Evolutionary conservation across 2,113 vertebrate genomes (phyloP).

Genomic region (Phaetusa simplex): DNA sequence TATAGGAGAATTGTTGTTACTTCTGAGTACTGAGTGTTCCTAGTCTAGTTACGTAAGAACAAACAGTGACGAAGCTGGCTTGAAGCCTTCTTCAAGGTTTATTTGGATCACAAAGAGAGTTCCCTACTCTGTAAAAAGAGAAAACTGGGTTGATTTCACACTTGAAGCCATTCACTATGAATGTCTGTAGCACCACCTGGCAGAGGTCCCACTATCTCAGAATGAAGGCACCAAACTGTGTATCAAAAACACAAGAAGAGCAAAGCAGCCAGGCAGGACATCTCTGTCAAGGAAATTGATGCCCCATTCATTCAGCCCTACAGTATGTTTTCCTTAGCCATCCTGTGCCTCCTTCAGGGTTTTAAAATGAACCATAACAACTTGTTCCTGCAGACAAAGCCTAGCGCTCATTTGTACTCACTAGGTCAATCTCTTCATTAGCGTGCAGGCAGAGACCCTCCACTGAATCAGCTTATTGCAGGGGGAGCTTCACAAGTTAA

Average conservation of each 20-base stretch:
- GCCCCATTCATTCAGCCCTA: slow-evolving; percentile 29
- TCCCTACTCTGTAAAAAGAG: slow-evolving; percentile 51
- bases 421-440: neutral
- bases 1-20: slow-evolving; percentile 52
- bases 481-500: neutral
- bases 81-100: slow-evolving; percentile 62
- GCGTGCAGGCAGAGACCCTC: neutral
- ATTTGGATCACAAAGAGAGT: slow-evolving; percentile 68
- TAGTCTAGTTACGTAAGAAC: slow-evolving; percentile 52
- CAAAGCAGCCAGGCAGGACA: slow-evolving; percentile 39
- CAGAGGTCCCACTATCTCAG: slow-evolving; percentile 57
- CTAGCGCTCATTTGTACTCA: neutral
- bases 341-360: slow-evolving; percentile 55
- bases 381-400: slow-evolving; percentile 43
- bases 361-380: slow-evolving; percentile 23
- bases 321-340: slow-evolving; percentile 48
- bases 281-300: slow-evolving; percentile 48
- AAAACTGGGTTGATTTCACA: slow-evolving; percentile 68
- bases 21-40: slow-evolving; percentile 59
- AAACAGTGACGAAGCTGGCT: slow-evolving; percentile 55
- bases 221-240: slow-evolving; percentile 57
- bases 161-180: slow-evolving; percentile 57
- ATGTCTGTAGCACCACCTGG: slow-evolving; percentile 54
- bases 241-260: slow-evolving; percentile 41
- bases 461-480: neutral